These are phyloP conservation scores for Autographa gamma DNA, from an alignment of 2,888 invertebrate genomes.

Conservation along the genomic window DNA sequence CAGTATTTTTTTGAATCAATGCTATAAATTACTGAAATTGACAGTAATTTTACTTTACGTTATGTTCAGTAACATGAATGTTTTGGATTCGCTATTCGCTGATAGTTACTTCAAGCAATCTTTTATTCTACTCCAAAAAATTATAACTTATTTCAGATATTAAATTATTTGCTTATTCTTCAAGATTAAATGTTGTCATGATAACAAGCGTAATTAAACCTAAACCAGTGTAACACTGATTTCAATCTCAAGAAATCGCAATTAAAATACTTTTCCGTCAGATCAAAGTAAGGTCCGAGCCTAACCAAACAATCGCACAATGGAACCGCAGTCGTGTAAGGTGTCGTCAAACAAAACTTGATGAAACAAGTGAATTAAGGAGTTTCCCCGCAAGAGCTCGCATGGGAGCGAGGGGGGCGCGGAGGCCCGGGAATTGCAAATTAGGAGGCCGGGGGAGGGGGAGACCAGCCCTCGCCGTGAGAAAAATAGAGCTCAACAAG, in stretches of 20 bases:
- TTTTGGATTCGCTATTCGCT: no score
- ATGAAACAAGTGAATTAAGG: slow-evolving; percentile 57
- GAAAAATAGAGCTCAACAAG: slow-evolving; percentile 77
- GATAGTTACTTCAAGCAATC: no score
- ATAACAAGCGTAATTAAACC: no score
- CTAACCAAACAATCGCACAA: slow-evolving; percentile 36
- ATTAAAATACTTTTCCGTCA: slow-evolving; percentile 21
- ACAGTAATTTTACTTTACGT: neutral
- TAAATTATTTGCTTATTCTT: no score
- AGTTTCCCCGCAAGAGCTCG: slow-evolving; percentile 62
- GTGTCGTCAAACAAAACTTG: slow-evolving; percentile 58
- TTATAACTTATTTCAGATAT: no score
- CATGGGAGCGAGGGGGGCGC: slow-evolving; percentile 67
- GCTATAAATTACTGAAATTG: neutral
- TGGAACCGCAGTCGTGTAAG: slow-evolving; percentile 32
- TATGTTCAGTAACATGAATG: no score
- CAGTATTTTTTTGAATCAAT: neutral
- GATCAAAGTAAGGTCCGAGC: slow-evolving; percentile 19
- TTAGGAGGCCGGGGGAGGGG: slow-evolving; percentile 62
- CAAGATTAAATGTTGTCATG: no score
- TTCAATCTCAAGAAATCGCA: neutral
- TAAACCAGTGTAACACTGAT: neutral
- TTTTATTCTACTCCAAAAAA: no score
- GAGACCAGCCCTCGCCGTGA: slow-evolving; percentile 38
- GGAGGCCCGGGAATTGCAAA: slow-evolving; percentile 72